Conservation (phyloP, 2,113 vertebrate species). For the Sula dactylatra region DNA sequence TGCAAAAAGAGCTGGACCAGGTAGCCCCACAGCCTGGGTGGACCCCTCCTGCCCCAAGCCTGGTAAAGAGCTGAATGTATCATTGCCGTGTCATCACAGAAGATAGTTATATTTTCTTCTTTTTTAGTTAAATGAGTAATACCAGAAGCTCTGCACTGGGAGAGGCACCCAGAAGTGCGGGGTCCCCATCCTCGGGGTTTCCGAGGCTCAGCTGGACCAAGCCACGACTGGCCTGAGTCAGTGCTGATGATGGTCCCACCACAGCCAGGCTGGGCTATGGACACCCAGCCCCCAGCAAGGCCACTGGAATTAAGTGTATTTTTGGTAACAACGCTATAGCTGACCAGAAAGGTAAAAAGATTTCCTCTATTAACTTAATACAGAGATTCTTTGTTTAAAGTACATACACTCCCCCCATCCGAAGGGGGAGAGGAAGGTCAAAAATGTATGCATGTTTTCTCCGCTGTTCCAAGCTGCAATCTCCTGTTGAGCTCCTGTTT, state of each 20-base stretch:
- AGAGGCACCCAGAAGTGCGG: background rate
- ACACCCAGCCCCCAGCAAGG: background rate
- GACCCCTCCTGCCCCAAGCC: rapidly evolving
- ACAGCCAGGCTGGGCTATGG: rapidly evolving
- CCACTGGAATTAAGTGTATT: background rate
- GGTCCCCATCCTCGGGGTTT: background rate
- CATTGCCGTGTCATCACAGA: background rate
- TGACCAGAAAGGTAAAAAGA: background rate
- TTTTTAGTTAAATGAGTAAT: background rate
- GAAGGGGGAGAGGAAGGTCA: background rate
- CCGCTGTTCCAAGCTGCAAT: rapidly evolving
- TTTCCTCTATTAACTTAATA: background rate
- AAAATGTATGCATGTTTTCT: background rate
- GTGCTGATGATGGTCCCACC: background rate
- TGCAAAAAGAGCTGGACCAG: background rate
- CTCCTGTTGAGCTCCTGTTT: background rate
- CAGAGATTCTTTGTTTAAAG: background rate
- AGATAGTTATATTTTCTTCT: background rate
- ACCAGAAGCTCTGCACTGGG: background rate
- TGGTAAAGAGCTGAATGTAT: background rate
- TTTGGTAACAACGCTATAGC: background rate
- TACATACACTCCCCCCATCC: rapidly evolving
- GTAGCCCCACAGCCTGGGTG: too few relatives aligned
- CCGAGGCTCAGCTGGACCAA: background rate
- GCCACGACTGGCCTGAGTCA: background rate